Percentiles rank a stretch among this genome's conserved stretches.
Conservation (phyloP, 2,113 vertebrate species). For the Aegithalos caudatus region DNA sequence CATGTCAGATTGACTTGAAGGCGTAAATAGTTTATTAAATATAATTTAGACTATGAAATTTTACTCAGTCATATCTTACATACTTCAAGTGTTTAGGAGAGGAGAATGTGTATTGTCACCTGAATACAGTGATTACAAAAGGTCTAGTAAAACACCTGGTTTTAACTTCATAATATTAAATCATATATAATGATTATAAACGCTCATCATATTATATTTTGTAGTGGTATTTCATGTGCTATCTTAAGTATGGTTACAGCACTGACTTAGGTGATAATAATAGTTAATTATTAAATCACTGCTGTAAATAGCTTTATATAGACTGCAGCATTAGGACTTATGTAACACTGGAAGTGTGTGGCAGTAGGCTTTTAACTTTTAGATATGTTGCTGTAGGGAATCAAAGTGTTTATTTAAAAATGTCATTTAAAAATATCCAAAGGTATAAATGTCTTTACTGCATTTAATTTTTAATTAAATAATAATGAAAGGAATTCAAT, state of each 20-base stretch:
- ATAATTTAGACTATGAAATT: background rate
- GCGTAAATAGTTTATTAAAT: background rate
- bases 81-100: background rate
- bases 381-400: background rate
- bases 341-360: background rate
- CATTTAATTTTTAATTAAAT: background rate
- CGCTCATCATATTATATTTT: background rate
- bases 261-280: background rate
- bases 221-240: background rate
- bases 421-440: background rate
- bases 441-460: background rate
- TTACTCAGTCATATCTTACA: background rate
- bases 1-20: background rate
- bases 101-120: background rate
- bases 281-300: background rate
- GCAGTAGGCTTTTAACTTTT: background rate
- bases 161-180: background rate
- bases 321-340: background rate
- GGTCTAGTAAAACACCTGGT: background rate
- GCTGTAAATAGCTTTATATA: background rate
- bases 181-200: background rate
- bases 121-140: background rate
- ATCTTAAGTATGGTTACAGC: background rate
- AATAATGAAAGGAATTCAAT: background rate
- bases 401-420: background rate